These are phyloP conservation scores for Microcebus griseorufus DNA, from an alignment of 2,113 vertebrate genomes.

Conservation along the genomic window DNA sequence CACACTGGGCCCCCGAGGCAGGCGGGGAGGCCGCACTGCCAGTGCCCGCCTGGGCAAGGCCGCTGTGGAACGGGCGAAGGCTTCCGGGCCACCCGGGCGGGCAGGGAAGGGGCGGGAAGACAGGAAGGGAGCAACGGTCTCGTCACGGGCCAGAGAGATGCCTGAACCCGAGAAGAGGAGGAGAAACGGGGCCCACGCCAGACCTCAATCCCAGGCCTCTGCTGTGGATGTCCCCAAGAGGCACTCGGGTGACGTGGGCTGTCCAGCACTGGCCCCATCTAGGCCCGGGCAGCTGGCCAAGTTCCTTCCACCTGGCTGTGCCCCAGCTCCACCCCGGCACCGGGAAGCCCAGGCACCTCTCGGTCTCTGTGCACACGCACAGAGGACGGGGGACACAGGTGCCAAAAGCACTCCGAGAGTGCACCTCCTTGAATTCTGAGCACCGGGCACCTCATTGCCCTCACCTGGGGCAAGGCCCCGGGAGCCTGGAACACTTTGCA, in stretches of 20 bases:
- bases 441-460: neutral
- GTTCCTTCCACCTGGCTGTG: neutral
- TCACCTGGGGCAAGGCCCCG: neutral
- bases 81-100: neutral
- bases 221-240: neutral
- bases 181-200: neutral
- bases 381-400: neutral
- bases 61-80: fast-evolving
- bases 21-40: neutral
- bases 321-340: neutral
- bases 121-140: neutral
- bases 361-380: too few relatives aligned
- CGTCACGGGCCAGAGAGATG: neutral
- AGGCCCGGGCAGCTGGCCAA: neutral
- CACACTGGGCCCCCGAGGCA: neutral
- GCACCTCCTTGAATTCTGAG: neutral
- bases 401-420: neutral
- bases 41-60: neutral
- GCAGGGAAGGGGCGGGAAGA: neutral
- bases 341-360: too few relatives aligned
- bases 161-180: neutral
- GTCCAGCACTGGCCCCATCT: neutral
- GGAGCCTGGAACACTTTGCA: neutral
- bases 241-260: neutral
- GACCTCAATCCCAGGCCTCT: neutral